Evolutionary conservation across 1,140 invertebrate genomes (phyloP), one percentile per base, ranked within the genome.

Genomic region (Hirudo medicinalis): DNA sequence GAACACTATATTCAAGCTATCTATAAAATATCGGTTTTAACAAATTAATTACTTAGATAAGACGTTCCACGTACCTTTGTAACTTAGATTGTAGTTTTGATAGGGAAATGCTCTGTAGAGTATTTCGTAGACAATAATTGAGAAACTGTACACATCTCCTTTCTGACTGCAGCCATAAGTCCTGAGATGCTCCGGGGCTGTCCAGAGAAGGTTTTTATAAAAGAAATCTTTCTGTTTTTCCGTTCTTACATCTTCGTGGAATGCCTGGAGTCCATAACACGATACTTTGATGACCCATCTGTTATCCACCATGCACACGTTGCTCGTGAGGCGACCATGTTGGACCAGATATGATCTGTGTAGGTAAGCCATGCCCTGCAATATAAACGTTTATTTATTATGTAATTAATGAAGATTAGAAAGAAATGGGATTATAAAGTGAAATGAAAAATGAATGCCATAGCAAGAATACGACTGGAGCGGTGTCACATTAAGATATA

Each of bases 91-190:
- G 15, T 22, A n/a, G 15, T 60, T 27, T 22, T 60, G 4, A 80
- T 90, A 93, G 11, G 90, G 90, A 76, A 90, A 89, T 32, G 89
- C 90, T 40, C 90, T 84, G 17, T 91, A 88, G 63, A 94, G 88
- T 0, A 93, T 89, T 82, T 94, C 91, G 79, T 92, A 90, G 86
- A 92, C 89, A 74, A 93, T 88, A 75, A 94, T 93, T 43, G 88
- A 89, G 78, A 94, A 92, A 74, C 89, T 90, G 82, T 91, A n/a
- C n/a, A 93, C 90, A 80, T 93, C 91, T 0, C 88, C 91, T 0
- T 88, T 79, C 81, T 90, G 90, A 9, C 89, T 88, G n/a, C 83
- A 79, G 75, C 53, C 20, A 25, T 69, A 66, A n/a, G 40, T 67
- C 19, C 90, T 85, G 72, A 93, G 81, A 72, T 91, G 81, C 82